Evolutionary conservation across 2,113 vertebrate species (phyloP).

Genomic region (Taurulus bubalis): DNA sequence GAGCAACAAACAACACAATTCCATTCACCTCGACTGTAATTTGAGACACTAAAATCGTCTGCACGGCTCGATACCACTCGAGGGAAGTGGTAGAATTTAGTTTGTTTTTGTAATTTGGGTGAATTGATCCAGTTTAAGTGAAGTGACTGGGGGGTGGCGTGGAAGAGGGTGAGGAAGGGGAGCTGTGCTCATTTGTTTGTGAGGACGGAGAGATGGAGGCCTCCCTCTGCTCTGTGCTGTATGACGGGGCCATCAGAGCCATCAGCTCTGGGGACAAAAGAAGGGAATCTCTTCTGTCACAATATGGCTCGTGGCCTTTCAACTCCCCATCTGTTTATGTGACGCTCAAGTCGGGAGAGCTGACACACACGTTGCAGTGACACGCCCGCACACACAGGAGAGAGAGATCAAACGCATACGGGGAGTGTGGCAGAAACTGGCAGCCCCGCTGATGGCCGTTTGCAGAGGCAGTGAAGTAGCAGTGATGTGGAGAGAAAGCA

Average conservation of each 20-base stretch:
- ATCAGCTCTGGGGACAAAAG: conserved; percentile 74
- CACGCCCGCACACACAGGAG: conserved; percentile 3
- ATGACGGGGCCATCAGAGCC: conserved; percentile 56
- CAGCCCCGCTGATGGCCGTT: conserved; percentile 77
- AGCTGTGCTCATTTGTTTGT: conserved; percentile 27
- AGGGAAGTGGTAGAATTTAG: background rate
- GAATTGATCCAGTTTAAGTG: conserved; percentile 18
- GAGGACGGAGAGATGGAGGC: conserved; percentile 29
- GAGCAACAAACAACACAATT: background rate
- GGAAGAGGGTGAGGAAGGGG: background rate
- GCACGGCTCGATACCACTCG: background rate
- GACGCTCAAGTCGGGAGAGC: conserved; percentile 65
- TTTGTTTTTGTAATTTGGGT: conserved; percentile 17
- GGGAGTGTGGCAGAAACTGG: conserved; percentile 66
- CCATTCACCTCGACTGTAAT: background rate
- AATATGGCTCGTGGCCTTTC: conserved; percentile 84
- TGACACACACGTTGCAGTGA: conserved; percentile 66
- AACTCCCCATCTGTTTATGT: conserved; percentile 86
- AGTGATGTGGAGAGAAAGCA: conserved; percentile 66
- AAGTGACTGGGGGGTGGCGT: background rate
- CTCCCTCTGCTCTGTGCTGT: conserved; percentile 46
- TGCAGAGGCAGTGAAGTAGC: conserved; percentile 68
- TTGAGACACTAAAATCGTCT: background rate
- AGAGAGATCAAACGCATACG: conserved; percentile 46
- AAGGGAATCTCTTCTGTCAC: conserved; percentile 84